A percentile compares a stretch with the other conserved stretches of the same genome.
Conservation (phyloP, 2,888 invertebrate genomes). For the Abrostola tripartita region DNA sequence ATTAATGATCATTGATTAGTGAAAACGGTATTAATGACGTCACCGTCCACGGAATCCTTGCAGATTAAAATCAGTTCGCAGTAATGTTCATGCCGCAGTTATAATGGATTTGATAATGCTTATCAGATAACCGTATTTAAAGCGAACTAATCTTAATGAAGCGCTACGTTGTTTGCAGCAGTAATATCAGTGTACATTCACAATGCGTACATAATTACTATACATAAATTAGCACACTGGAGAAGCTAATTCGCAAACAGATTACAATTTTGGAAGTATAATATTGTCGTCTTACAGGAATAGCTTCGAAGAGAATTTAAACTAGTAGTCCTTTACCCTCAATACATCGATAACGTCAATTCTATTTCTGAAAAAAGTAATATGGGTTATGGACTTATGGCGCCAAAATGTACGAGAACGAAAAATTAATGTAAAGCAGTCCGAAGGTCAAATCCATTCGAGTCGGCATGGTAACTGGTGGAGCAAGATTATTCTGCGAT, state of each 20-base stretch:
- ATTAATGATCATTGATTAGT: constrained; percentile 12
- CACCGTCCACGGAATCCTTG: constrained; percentile 13
- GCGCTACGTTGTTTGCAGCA: constrained; percentile 18
- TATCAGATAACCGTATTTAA: constrained; percentile 48
- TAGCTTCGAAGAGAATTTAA: too few species aligned
- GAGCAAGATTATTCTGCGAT: constrained; percentile 43
- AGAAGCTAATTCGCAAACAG: neutral
- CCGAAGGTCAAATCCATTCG: constrained; percentile 56
- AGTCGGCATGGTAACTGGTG: constrained; percentile 54
- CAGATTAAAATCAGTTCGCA: constrained; percentile 46
- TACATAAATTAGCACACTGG: neutral
- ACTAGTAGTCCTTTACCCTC: too few species aligned
- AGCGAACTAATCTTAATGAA: constrained; percentile 28
- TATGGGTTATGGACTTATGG: constrained; percentile 1
- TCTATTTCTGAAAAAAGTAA: too few species aligned
- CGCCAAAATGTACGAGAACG: constrained; percentile 14
- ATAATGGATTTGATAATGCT: constrained; percentile 44
- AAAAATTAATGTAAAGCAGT: constrained; percentile 36
- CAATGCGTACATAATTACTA: neutral
- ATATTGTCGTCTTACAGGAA: neutral
- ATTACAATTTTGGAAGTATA: constrained; percentile 5
- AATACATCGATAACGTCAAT: too few species aligned
- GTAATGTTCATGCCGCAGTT: constrained; percentile 34
- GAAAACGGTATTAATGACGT: constrained; percentile 20
- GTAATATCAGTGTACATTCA: constrained; percentile 16